These are phyloP conservation scores for Eufriesea mexicana DNA, from an alignment of 1,140 invertebrate genomes.

Conservation along the genomic window DNA sequence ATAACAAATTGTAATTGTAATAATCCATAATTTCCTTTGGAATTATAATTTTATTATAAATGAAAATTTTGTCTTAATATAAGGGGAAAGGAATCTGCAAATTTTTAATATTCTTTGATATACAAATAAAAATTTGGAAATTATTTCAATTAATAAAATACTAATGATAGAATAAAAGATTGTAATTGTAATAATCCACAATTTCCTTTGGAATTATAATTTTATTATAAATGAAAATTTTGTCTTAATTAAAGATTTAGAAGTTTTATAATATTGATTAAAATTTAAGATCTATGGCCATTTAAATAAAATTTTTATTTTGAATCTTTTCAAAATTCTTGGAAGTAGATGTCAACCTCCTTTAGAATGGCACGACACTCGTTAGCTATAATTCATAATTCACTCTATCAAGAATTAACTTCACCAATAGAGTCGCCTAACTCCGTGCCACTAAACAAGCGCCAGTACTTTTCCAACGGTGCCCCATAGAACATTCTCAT, in stretches of 20 bases:
- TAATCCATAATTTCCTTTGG: neutral
- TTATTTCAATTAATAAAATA: too few relatives aligned
- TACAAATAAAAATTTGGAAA: too few relatives aligned
- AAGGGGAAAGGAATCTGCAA: too few relatives aligned
- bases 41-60: neutral
- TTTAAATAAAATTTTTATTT: neutral
- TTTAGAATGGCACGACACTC: too few relatives aligned
- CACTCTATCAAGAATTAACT: neutral
- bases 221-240: neutral
- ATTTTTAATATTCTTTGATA: too few relatives aligned
- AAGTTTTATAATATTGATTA: too few relatives aligned
- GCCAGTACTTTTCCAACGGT: neutral
- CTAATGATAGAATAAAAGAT: too few relatives aligned
- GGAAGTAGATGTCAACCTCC: too few relatives aligned
- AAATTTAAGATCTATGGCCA: too few relatives aligned
- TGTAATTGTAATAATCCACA: neutral
- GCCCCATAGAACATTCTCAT: neutral
- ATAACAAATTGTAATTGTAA: too few relatives aligned
- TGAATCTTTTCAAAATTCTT: too few relatives aligned
- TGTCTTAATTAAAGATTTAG: neutral
- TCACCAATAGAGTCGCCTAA: too few relatives aligned
- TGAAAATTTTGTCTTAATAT: neutral
- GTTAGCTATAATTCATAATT: neutral
- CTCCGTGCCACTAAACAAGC: accelerated
- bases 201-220: neutral